A percentile compares a stretch with the other conserved stretches of the same genome.
These are phyloP conservation scores for Solea senegalensis DNA, from an alignment of 2,113 vertebrate species.

Conservation along the genomic window DNA sequence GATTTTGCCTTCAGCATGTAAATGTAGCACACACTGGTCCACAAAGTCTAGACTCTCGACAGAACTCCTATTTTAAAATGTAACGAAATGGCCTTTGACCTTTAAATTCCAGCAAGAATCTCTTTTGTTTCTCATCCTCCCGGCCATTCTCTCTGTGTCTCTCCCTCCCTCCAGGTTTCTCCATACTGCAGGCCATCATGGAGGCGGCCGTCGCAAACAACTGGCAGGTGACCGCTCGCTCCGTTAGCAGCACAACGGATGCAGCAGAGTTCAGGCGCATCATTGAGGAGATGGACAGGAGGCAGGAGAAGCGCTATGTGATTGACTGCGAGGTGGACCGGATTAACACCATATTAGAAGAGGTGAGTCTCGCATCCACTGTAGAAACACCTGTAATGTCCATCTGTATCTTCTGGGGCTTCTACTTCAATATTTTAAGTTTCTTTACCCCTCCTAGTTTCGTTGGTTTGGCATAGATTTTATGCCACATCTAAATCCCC, in stretches of 20 bases:
- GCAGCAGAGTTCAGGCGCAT: constrained; percentile 95
- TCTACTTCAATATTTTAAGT: too few species aligned
- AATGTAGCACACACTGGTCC: constrained; percentile 29
- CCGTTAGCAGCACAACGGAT: constrained; percentile 94
- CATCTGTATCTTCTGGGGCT: too few species aligned
- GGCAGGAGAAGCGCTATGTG: constrained; percentile 96
- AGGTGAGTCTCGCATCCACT: constrained; percentile 81
- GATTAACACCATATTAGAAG: constrained; percentile 97
- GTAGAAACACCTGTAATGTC: constrained; percentile 1
- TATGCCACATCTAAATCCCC: too few species aligned
- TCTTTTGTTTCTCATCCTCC: constrained; percentile 46
- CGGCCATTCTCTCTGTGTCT: constrained; percentile 18
- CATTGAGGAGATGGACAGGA: constrained; percentile 98
- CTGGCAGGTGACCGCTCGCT: constrained; percentile 99
- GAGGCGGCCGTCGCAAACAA: constrained; percentile 98
- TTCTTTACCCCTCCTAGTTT: too few species aligned
- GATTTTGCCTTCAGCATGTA: constrained; percentile 58
- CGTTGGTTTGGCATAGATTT: too few species aligned
- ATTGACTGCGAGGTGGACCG: constrained; percentile 97
- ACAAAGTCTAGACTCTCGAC: constrained; percentile 38
- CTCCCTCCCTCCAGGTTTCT: constrained; percentile 86
- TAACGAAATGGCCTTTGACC: constrained; percentile 70
- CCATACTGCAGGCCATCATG: constrained; percentile 99
- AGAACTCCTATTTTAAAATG: constrained; percentile 60
- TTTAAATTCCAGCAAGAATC: constrained; percentile 51